Conservation (phyloP, 2,113 vertebrate species). For the Phycodurus eques region DNA sequence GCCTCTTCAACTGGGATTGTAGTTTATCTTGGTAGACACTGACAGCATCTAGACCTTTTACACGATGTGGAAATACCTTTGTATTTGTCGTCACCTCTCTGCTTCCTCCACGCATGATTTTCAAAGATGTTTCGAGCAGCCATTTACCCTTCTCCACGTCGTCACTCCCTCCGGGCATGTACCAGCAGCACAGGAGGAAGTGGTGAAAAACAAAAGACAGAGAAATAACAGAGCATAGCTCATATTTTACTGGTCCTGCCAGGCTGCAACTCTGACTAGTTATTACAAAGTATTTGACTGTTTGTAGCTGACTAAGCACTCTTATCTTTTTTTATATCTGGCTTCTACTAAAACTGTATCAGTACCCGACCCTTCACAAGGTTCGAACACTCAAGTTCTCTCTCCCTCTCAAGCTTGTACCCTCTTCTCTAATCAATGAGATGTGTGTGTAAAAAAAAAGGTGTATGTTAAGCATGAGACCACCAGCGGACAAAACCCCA, state of each 20-base stretch:
- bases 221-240: slow-evolving; percentile 30
- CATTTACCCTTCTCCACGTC: slow-evolving; percentile 17
- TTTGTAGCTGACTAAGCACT: neutral
- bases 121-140: slow-evolving; percentile 25
- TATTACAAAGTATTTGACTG: slow-evolving; percentile 6
- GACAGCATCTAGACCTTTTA: neutral
- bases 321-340: neutral
- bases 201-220: slow-evolving; percentile 37
- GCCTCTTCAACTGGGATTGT: slow-evolving; percentile 5
- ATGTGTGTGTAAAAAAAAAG: slow-evolving; percentile 25
- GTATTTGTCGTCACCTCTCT: neutral
- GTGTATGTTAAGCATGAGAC: slow-evolving; percentile 20
- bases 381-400: neutral
- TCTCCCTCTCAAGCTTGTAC: neutral
- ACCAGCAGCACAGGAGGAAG: slow-evolving; percentile 43
- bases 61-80: neutral
- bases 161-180: slow-evolving; percentile 45
- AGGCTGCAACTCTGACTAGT: slow-evolving; percentile 8
- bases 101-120: slow-evolving; percentile 17
- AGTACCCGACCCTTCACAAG: neutral
- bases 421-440: slow-evolving; percentile 27
- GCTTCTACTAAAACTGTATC: neutral
- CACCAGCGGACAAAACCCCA: slow-evolving; percentile 21
- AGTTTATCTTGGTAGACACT: neutral
- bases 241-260: slow-evolving; percentile 27